Evolutionary conservation across 1,140 invertebrate genomes (phyloP), one percentile per base, ranked within the genome.

Genomic region (Druon quercuslanigerum): DNA sequence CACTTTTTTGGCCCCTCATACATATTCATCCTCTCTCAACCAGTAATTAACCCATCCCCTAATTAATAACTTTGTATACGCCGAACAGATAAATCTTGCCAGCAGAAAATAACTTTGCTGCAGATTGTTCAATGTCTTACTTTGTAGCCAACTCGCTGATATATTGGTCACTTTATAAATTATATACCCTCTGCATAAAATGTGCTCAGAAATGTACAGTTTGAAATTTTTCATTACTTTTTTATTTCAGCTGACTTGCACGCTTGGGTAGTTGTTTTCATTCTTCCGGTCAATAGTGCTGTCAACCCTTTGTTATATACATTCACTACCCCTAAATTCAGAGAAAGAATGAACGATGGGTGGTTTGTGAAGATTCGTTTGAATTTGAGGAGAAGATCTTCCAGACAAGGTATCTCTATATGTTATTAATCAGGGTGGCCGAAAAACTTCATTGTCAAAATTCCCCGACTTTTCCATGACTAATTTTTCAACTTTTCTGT

Each of bases 281-380:
- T 96, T 56, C 84, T 97, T 11, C 96, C 96, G 0, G 92, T 97
- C 0, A 97, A 96, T 87, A 95, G 95, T 0, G 95, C 95, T 0
- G 90, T 96, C 0, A 97, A 97, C 89, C 96, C 96, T 1, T 85
- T 96, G 2, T 89, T 97, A 0, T 97, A 96, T 84, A 97, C 96
- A 8, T 95, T 96, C 72, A 96, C 95, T 0, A 95, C 95, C 6
- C 94, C 94, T 0, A 94, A 94, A 85, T 95, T 94, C 85, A 91
- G 92, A 4, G 92, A 93, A 83, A 91, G 92, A 82, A 82, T 93
- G 33, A 86, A 71, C 54, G 80, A 86, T 11, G 82, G 82, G 16
- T 91, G 87, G 82, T 81, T 87, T 19, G 79, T 81, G 7, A 77
- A 82, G 72, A 75, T 87, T 54, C 72, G 79, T 8, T 86, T 77